Conservation (phyloP, 2,113 vertebrate genomes). For the Pelvicachromis taeniatus region DNA sequence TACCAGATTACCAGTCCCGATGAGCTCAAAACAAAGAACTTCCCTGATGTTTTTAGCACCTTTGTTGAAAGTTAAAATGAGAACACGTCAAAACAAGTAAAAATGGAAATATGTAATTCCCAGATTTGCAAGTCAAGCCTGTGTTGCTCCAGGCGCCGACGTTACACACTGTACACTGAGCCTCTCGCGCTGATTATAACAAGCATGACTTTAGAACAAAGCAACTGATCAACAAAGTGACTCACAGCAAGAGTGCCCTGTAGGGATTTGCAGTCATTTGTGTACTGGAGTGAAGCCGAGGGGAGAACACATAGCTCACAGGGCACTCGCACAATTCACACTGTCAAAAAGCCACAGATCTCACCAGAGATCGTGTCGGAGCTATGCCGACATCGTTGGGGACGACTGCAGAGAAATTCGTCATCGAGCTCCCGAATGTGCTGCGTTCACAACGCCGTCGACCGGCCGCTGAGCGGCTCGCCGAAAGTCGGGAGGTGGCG, state of each 20-base stretch:
- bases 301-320: conserved; percentile 15
- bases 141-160: background rate
- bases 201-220: conserved; percentile 16
- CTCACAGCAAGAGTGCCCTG: background rate
- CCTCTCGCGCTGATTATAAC: background rate
- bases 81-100: background rate
- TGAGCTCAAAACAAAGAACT: background rate
- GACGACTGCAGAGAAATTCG: background rate
- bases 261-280: conserved; percentile 30
- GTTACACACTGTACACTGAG: background rate
- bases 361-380: background rate
- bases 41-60: background rate
- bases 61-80: background rate
- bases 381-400: background rate
- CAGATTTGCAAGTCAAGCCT: background rate
- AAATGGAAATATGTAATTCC: background rate
- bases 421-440: background rate
- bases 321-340: background rate
- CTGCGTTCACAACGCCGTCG: background rate
- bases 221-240: background rate
- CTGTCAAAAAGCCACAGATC: conserved; percentile 12
- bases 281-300: background rate
- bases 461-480: background rate
- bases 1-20: background rate
- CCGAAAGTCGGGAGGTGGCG: background rate